Evolutionary conservation across 2,113 vertebrate species (phyloP).

Genomic region (Anthoscopus minutus): DNA sequence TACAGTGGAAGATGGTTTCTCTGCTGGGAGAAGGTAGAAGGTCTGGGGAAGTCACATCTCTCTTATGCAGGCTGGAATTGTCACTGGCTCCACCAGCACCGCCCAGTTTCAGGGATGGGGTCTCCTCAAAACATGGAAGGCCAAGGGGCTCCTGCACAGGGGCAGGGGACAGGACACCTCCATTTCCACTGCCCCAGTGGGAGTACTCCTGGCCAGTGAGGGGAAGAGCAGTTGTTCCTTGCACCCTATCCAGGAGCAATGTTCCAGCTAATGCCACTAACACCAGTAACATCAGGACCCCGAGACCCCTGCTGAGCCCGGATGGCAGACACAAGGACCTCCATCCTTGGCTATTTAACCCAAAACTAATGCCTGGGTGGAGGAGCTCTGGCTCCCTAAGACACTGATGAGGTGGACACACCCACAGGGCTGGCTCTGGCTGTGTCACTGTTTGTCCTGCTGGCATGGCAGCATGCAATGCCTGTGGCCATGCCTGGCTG

Average conservation of each 20-base stretch:
- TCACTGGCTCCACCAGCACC: neutral
- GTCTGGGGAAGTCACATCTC: neutral
- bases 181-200: neutral
- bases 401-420: neutral
- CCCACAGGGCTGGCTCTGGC: neutral
- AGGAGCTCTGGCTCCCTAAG: neutral
- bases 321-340: neutral
- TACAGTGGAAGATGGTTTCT: neutral
- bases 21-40: neutral
- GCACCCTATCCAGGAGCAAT: neutral
- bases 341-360: neutral
- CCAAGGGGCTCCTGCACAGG: fast-evolving
- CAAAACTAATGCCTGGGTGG: neutral
- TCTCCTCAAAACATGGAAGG: neutral
- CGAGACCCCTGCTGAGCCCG: fast-evolving
- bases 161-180: neutral
- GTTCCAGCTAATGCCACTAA: conserved; percentile 39
- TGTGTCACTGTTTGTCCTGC: neutral
- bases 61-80: neutral
- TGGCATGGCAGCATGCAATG: neutral
- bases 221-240: neutral
- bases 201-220: fast-evolving
- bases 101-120: neutral
- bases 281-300: neutral
- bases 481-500: fast-evolving